Base-by-base conservation (phyloP, 2,888 invertebrate species). In the Yponomeuta plumbellus region DNA sequence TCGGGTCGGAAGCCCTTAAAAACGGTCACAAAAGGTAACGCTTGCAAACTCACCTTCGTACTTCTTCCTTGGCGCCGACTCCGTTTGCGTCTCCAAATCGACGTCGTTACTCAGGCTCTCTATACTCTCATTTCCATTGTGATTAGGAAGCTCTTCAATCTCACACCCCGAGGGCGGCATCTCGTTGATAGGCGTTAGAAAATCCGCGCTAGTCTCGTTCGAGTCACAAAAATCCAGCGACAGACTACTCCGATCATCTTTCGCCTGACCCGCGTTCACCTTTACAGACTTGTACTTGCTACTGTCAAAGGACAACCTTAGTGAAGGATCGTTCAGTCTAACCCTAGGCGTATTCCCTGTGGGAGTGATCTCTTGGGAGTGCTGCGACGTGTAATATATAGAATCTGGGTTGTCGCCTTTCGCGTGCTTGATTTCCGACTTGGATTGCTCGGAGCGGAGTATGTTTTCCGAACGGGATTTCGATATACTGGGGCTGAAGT, bases 381-480 rank as follows among this genome's bases (percentile, higher is more conserved):
- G 89, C 68, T 91, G 90, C 0, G 91, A 91, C 13, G 91, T 90
- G 69, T 89, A 92, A 68, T 91, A 92, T 52, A 90, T 86, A 0
- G 92, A 92, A 67, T 91, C 91, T 0, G 91, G 90, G 67, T 88
- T 83, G 67, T 91, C 91, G 67, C 88, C 89, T 0, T 76, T 76
- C 0, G 76, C 68, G 2, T 78, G 78, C 70, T 84, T 89, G 1
- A 77, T 69, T 5, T 73, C 71, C 11, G 76, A 77, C 61, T 83
- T 83, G 66, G 81, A 83, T 40, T 91, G 91, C 72, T 92, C 92
- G 0, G 91, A 90, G 0, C 88, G 79, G 0, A 91, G 77, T 13
- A 92, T 90, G 69, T 91, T 91, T 66, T 92, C 92, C 0, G 91
- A 91, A 0, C 91, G 81, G 0, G 92, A 92, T 67, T 92, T 92